Conservation (phyloP, 2,888 invertebrate genomes). For the Parapristionchus giblindavisi region DNA sequence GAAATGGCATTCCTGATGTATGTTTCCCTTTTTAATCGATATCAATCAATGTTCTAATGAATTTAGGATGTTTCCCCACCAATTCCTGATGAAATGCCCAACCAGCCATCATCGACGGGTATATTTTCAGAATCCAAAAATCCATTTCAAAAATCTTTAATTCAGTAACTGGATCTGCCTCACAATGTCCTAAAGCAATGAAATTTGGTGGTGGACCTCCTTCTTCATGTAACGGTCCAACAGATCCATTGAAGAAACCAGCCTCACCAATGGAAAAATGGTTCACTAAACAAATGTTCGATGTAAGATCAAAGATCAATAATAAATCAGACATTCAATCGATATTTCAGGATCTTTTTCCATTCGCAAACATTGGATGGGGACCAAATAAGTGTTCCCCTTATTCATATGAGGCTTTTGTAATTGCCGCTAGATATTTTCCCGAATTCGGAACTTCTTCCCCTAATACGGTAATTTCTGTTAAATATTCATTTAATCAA, state of each 20-base stretch:
- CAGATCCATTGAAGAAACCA: slow-evolving; percentile 59
- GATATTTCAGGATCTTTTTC: slow-evolving; percentile 57
- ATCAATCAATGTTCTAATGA: background rate
- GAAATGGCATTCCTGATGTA: background rate
- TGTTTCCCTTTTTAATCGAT: background rate
- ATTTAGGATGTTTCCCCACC: background rate
- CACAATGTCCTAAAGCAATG: background rate
- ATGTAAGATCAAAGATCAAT: too few relatives aligned
- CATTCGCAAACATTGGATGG: slow-evolving; percentile 63
- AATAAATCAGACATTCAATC: too few relatives aligned
- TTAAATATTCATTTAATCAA: too few relatives aligned
- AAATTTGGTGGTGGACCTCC: slow-evolving; percentile 13
- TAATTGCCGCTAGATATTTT: slow-evolving; percentile 62
- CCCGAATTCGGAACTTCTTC: slow-evolving; percentile 59
- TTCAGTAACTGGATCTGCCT: background rate
- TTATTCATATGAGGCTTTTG: slow-evolving; percentile 63
- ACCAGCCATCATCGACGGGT: too few relatives aligned
- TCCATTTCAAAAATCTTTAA: too few relatives aligned
- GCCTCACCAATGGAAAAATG: slow-evolving; percentile 53
- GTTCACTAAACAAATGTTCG: slow-evolving; percentile 59
- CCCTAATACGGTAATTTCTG: slow-evolving; percentile 46
- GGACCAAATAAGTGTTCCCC: slow-evolving; percentile 60
- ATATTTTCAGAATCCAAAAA: too few relatives aligned
- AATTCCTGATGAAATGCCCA: slow-evolving; percentile 1
- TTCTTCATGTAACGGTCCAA: slow-evolving; percentile 45